Base-by-base conservation (phyloP, 2,797 vertebrate genomes). In the Octomys mimax region DNA sequence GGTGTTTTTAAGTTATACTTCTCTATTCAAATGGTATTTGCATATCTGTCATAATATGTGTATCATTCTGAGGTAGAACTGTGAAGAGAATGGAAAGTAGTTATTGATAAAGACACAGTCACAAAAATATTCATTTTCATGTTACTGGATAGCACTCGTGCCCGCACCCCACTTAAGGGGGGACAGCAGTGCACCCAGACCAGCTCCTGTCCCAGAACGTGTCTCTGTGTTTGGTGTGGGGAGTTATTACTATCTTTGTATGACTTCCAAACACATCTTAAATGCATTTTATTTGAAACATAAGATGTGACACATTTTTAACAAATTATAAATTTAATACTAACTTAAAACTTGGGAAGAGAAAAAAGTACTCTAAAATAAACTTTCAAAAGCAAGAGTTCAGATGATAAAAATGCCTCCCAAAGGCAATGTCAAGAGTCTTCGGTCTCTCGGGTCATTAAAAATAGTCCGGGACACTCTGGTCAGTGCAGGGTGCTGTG, bases 41-140 rank as follows among this genome's bases (percentile, higher is more conserved):
- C 81, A 89, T 71, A 91, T 73, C 64, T 93, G 61, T 71, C 59
- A 87, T 1, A 84, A 39, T 79, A 18, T 59, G 46, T 82, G 31
- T 26, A 78, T 94, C 79, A 82, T 82, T 88, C 36, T 92, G 91
- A 96, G 52, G 84, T n/a, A 92, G 84, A 96, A 86, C 91, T 91
- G n/a, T 89, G 78, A 97, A 82, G 61, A 82, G 62, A 68, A 57
- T 66, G 85, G 66, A 94, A 94, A 78, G 54, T 42, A 78, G 90
- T 85, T 78, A 90, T 68, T 52, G 26, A 78, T 85, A 93, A 93
- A 92, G 83, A 78, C 36, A 14, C 22, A 59, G 68, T 87, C 42
- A 89, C 62, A 81, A 82, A 42, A 85, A 46, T 24, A 46, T 57
- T 62, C 79, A 54, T 68, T 91, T 90, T 96, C 39, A 70, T 49